A percentile compares a stretch with the other conserved stretches of the same genome.
Evolutionary conservation across 2,888 invertebrate genomes (phyloP).

Genomic region (Cabera pusaria): DNA sequence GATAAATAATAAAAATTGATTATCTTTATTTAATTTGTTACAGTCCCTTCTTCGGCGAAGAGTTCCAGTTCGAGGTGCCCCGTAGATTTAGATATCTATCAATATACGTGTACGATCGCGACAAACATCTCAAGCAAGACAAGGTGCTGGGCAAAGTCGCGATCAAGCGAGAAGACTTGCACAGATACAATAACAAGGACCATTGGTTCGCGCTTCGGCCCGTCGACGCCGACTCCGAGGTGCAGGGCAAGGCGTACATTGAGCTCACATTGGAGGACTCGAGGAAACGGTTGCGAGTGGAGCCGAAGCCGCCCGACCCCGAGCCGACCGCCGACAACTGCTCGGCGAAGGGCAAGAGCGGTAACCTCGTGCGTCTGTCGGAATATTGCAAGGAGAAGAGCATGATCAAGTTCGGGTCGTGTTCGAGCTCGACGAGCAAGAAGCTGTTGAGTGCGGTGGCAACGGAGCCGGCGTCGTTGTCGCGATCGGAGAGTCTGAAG

Average conservation of each 20-base stretch:
- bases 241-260: slow-evolving; percentile 94
- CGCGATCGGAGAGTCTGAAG: slow-evolving; percentile 76
- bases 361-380: slow-evolving; percentile 70
- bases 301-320: slow-evolving; percentile 77
- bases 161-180: slow-evolving; percentile 93
- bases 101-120: slow-evolving; percentile 94
- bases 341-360: slow-evolving; percentile 61
- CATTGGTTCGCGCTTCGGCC: slow-evolving; percentile 95
- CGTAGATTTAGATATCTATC: slow-evolving; percentile 94
- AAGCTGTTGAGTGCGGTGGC: slow-evolving; percentile 66
- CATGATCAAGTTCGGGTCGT: slow-evolving; percentile 76
- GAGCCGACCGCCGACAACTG: slow-evolving; percentile 60
- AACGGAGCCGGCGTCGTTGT: slow-evolving; percentile 70
- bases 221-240: slow-evolving; percentile 95
- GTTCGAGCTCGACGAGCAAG: slow-evolving; percentile 76
- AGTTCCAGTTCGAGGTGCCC: slow-evolving; percentile 96
- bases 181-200: slow-evolving; percentile 94
- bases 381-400: slow-evolving; percentile 78
- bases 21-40: slow-evolving; percentile 53
- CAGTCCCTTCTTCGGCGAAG: slow-evolving; percentile 96
- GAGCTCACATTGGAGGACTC: slow-evolving; percentile 88
- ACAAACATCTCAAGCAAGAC: slow-evolving; percentile 92
- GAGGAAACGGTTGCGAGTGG: slow-evolving; percentile 75
- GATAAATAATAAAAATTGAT: too few relatives aligned
- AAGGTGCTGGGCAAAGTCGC: slow-evolving; percentile 92